Percentiles rank a stretch among this genome's conserved stretches.
These are phyloP conservation scores for Ptiloglossa arizonensis DNA, from an alignment of 1,140 invertebrate genomes.

Conservation along the genomic window DNA sequence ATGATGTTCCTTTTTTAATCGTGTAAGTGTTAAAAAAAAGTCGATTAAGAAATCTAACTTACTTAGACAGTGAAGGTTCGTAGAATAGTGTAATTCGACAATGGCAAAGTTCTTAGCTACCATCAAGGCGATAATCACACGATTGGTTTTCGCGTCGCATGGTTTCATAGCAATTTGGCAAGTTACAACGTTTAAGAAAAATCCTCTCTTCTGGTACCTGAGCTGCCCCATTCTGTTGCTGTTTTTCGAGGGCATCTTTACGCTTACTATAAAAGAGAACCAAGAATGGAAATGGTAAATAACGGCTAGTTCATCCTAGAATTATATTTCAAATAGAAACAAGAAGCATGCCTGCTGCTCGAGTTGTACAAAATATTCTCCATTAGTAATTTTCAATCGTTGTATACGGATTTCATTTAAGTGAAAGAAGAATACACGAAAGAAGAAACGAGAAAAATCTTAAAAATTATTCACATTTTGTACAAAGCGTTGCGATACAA, in stretches of 20 bases:
- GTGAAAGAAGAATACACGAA: too few relatives aligned
- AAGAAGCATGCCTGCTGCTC: too few relatives aligned
- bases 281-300: constrained; percentile 94
- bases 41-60: not conserved
- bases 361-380: too few relatives aligned
- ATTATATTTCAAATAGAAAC: not conserved
- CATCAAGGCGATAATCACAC: constrained; percentile 90
- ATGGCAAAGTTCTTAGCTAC: constrained; percentile 89
- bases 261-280: constrained; percentile 91
- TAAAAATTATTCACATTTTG: too few relatives aligned
- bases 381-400: too few relatives aligned
- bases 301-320: not conserved
- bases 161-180: constrained; percentile 92
- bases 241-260: constrained; percentile 92
- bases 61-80: not conserved
- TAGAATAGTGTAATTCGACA: constrained; percentile 46
- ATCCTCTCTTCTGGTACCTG: constrained; percentile 89
- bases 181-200: constrained; percentile 88
- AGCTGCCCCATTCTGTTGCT: constrained; percentile 88
- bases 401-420: too few relatives aligned
- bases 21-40: not conserved
- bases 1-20: not conserved
- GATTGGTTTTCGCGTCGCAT: constrained; percentile 90
- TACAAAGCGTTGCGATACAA: too few relatives aligned
- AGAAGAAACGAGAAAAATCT: too few relatives aligned